Evolutionary conservation across 2,797 vertebrate species (phyloP), one percentile per base, ranked within the genome.

Genomic region (Picus viridis): DNA sequence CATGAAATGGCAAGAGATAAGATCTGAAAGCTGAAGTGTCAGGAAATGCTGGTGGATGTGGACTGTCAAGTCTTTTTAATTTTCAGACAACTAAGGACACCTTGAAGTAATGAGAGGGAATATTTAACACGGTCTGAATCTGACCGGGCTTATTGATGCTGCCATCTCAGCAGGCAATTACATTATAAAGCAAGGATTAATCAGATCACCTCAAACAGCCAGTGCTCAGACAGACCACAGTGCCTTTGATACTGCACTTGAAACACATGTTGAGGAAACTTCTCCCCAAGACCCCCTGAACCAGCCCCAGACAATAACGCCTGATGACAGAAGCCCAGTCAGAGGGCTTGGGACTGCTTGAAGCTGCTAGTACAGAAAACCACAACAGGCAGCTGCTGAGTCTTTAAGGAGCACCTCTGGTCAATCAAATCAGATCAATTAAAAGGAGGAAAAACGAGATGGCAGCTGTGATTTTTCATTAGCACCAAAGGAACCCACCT

Each of bases 61-160:
- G 56, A 53, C 59, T 7, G 1, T 11, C 0, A 0, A 56, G 29
- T 73, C 65, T 32, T 90, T 94, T 76, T 43, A 51, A 51, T 79
- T 93, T 79, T 74, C 89, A 88, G 39, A 86, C 57, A 81, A 59
- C 74, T 83, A 74, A 85, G 65, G 83, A 92, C 81, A 91, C 86
- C 91, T 72, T 95, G 91, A 96, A 95, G 75, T 71, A 59, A 74
- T n/a, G 30, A 90, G 92, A 93, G 81, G 69, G 83, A 96, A 71
- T 93, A 90, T 90, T 86, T 78, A 93, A 90, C 65, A 74, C 19
- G 51, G 54, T n/a, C 65, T 72, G 61, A 86, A 90, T 83, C 34
- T 6, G 76, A 30, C 43, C 61, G 36, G 49, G 89, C 71, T 62
- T 92, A 89, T 75, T 59, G 54, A 75, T 1, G 0, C 64, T 64